phyloP scores from a whole-genome alignment of 2,797 vertebrate species.

The Sebastes goodei region DNA sequence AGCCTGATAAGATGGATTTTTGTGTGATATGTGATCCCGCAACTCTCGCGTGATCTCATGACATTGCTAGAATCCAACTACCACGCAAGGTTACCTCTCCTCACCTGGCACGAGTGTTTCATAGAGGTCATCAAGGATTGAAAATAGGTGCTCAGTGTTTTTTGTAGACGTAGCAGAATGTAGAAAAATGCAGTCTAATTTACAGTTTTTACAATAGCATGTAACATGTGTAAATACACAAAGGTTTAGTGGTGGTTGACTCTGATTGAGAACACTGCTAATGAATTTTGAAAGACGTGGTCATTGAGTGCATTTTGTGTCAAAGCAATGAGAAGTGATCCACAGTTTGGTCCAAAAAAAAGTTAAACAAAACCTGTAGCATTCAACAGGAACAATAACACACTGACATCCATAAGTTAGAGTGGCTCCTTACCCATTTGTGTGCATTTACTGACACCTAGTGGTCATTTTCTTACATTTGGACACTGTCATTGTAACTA shows the following conservation, averaged over 20 bases:
- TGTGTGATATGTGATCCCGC: background rate
- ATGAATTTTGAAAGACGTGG: background rate
- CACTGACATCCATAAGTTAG: too few relatives aligned
- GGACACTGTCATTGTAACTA: background rate
- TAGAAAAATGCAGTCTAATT: background rate
- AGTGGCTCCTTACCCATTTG: background rate
- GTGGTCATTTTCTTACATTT: slow-evolving; percentile 1
- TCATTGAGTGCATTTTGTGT: background rate
- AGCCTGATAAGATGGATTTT: background rate
- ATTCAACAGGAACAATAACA: background rate
- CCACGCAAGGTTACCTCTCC: background rate
- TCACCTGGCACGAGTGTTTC: background rate
- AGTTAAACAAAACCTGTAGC: background rate
- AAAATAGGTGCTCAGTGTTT: too few relatives aligned
- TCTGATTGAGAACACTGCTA: background rate
- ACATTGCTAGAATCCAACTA: too few relatives aligned
- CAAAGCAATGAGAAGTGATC: background rate
- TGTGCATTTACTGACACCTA: slow-evolving; percentile 20
- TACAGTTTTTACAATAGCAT: background rate
- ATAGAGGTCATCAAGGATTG: background rate
- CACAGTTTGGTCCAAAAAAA: background rate
- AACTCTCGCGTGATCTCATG: too few relatives aligned
- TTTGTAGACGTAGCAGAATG: background rate
- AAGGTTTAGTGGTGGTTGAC: background rate
- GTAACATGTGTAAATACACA: background rate